These are phyloP conservation scores for Pseudorectes ferrugineus DNA, from an alignment of 2,113 vertebrate species.

Conservation along the genomic window DNA sequence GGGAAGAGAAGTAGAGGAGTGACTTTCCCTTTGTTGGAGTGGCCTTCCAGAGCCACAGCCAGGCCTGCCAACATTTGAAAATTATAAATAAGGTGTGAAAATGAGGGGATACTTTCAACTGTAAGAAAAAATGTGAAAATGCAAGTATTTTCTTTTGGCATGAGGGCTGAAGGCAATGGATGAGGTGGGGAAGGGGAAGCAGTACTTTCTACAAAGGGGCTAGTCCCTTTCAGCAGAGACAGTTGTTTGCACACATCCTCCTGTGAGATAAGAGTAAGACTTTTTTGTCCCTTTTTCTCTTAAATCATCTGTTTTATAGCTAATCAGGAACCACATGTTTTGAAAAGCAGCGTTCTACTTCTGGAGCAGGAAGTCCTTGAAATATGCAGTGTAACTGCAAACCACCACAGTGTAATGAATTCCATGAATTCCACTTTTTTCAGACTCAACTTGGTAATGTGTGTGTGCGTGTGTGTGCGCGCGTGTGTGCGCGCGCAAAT, in stretches of 20 bases:
- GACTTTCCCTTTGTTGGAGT: neutral
- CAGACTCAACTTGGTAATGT: neutral
- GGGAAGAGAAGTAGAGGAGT: neutral
- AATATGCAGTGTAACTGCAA: neutral
- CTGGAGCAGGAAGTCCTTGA: neutral
- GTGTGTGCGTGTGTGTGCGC: fast-evolving
- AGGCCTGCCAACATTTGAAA: neutral
- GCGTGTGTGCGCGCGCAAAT: fast-evolving
- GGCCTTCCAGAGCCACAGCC: neutral
- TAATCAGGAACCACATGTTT: neutral
- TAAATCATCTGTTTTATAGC: neutral
- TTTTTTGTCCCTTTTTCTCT: neutral
- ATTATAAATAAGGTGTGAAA: neutral
- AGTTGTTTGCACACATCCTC: neutral
- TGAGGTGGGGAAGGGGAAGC: neutral
- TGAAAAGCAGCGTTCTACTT: neutral
- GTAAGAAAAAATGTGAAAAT: neutral
- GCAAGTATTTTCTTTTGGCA: neutral
- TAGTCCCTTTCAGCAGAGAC: neutral
- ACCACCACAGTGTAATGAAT: neutral
- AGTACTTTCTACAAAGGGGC: neutral
- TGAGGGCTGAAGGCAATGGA: neutral
- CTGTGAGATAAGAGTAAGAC: neutral
- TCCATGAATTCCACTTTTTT: neutral
- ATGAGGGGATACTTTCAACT: neutral